Base-by-base conservation (phyloP, 2,888 invertebrate genomes). In the Girardia tigrina region DNA sequence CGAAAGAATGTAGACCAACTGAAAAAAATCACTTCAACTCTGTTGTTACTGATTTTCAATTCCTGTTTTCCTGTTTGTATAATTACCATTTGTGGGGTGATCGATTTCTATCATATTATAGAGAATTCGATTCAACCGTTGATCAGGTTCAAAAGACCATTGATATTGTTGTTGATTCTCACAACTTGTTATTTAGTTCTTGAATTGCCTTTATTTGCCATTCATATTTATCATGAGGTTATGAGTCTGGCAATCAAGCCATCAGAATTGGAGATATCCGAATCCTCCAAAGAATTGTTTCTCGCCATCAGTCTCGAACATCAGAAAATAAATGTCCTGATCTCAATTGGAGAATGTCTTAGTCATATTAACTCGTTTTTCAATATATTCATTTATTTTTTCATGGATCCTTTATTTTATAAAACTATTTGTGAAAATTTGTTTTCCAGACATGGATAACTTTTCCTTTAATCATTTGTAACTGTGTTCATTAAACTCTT, bases 101-200 rank as follows among this genome's bases (percentile, higher is more conserved):
- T 56, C 56, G 56, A 56, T 56, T 56, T 56, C 56, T 56, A 56
- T n/a, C 56, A 56, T 56, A 56, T 56, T 56, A 56, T 56, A 6
- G 56, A 56, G n/a, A 56, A 56, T 23, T 20, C 56, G 4, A 56
- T 56, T n/a, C 4, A 23, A 16, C 56, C 56, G 4, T 56, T 56
- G n/a, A 56, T 56, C 4, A 56, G 56, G 23, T 56, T 56, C n/a
- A 56, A 56, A n/a, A 56, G 23, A 56, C 56, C 56, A 12, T 56
- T 56, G 56, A 56, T 56, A 8, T 56, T 56, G 23, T 56, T 56
- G 23, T 56, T 56, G 23, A 56, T 56, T 20, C 56, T 56, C 4
- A 56, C 56, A 4, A 56, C 56, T 4, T 56, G 4, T n/a, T 56
- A 56, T n/a, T n/a, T 56, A 56, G 56, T 56, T 20, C n/a, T 56